A percentile compares a stretch with the other conserved stretches of the same genome.
These are phyloP conservation scores for Gordius sp. DNA, from an alignment of 2,888 invertebrate genomes.

Conservation along the genomic window DNA sequence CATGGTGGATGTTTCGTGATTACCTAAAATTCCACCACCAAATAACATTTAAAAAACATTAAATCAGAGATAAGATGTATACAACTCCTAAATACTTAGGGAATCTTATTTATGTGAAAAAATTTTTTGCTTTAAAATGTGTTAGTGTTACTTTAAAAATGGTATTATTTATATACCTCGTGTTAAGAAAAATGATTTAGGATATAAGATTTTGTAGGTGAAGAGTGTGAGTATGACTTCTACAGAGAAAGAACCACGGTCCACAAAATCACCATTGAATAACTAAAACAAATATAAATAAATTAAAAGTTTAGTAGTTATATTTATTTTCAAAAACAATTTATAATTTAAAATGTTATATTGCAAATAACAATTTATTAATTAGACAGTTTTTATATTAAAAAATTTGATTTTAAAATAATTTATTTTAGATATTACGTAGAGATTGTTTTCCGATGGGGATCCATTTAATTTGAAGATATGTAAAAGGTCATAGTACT, in stretches of 20 bases:
- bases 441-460: constrained; percentile 76
- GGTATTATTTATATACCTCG: constrained; percentile 43
- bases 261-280: constrained; percentile 97
- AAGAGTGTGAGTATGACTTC: constrained; percentile 93
- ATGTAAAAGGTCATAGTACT: constrained; percentile 88
- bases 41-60: neutral
- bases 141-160: neutral
- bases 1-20: constrained; percentile 90
- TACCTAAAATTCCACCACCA: constrained; percentile 40
- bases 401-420: no score
- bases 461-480: constrained; percentile 86
- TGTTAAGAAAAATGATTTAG: constrained; percentile 84
- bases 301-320: constrained; percentile 19
- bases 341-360: neutral
- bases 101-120: no score
- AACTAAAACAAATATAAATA: constrained; percentile 33
- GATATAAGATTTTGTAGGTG: constrained; percentile 77
- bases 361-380: no score
- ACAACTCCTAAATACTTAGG: no score
- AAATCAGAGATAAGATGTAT: neutral
- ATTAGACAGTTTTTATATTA: no score
- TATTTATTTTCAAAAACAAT: constrained; percentile 13
- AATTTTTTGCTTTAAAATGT: no score
- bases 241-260: constrained; percentile 91
- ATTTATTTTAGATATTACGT: constrained; percentile 39